Evolutionary conservation across 2,113 vertebrate genomes (phyloP), one percentile per base, ranked within the genome.

Genomic region (Oreamnos americanus): DNA sequence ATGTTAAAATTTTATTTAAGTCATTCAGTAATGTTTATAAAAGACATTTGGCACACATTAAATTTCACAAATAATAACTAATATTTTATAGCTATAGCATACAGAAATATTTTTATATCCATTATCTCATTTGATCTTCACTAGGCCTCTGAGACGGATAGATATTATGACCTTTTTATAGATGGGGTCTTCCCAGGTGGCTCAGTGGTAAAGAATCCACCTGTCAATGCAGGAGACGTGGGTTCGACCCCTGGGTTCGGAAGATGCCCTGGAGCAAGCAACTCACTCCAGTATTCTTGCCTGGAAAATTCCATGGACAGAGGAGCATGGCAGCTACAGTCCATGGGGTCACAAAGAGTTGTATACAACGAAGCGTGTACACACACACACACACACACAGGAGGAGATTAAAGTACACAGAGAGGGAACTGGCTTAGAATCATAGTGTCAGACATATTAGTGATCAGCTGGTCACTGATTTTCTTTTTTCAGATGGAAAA

Each of bases 71-170:
- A 36, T 88, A 90, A 47, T n/a, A 57, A 39, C 83, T 51, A 74
- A 51, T 90, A 94, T 57, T 55, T 51, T 84, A 85, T 25, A 51
- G 23, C 39, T 92, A 85, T 13, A 79, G 33, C 12, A 84, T 92
- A 90, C 33, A 74, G 49, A 60, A 26, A 10, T 74, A 90, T 86
- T 90, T 96, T 97, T 94, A 57, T 47, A 92, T 14, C 36, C 28
- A 60, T 74, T 49, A 82, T n/a, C 74, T 97, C 55, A 86, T 71
- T 90, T 94, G 76, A 33, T 51, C 36, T 71, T 94, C 57, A 79
- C 76, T 0, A 71, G 43, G 14, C 28, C 78, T 85, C 57, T 87
- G 55, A 95, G 49, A 55, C 62, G 43, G 47, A 19, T 82, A 90
- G 71, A 60, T 28, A 57, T 45, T 49, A 39, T 17, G 90, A 7